Conservation (phyloP, 2,888 invertebrate genomes). For the Cheilosia impressa region DNA sequence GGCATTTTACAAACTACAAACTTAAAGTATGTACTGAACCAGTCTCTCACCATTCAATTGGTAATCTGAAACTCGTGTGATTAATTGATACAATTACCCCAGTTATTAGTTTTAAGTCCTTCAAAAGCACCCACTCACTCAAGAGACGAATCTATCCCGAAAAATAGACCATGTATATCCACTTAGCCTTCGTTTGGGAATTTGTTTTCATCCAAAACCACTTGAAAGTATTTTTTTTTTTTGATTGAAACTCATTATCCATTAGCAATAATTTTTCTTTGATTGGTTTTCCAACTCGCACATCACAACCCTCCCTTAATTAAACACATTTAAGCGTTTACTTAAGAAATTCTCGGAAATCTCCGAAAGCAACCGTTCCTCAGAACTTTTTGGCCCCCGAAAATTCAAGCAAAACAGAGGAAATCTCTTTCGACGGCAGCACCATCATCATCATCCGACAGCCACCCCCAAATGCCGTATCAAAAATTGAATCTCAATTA, state of each 20-base stretch:
- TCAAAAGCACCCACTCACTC: slow-evolving; percentile 8
- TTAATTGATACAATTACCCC: slow-evolving; percentile 39
- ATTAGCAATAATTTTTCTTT: slow-evolving; percentile 28
- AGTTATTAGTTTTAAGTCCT: slow-evolving; percentile 44
- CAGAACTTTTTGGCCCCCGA: neutral
- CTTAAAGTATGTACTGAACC: neutral
- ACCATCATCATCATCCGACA: neutral
- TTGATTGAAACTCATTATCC: slow-evolving; percentile 15
- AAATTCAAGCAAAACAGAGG: slow-evolving; percentile 23
- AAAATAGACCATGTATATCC: slow-evolving; percentile 31
- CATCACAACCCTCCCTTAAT: slow-evolving; percentile 29
- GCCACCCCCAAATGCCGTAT: neutral
- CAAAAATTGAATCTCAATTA: slow-evolving; percentile 47
- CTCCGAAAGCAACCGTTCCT: neutral
- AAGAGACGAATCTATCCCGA: neutral
- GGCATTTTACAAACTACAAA: neutral
- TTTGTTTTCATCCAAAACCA: neutral
- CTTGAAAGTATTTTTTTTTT: slow-evolving; percentile 28
- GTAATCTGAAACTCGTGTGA: slow-evolving; percentile 14
- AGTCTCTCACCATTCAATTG: neutral
- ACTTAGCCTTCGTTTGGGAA: slow-evolving; percentile 32
- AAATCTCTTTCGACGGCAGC: slow-evolving; percentile 25
- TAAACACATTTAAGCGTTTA: slow-evolving; percentile 10
- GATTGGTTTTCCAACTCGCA: slow-evolving; percentile 39
- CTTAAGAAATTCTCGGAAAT: slow-evolving; percentile 20